Evolutionary conservation across 2,797 vertebrate genomes (phyloP), one percentile per base, ranked within the genome.

Genomic region (Dendrocincla fuliginosa): DNA sequence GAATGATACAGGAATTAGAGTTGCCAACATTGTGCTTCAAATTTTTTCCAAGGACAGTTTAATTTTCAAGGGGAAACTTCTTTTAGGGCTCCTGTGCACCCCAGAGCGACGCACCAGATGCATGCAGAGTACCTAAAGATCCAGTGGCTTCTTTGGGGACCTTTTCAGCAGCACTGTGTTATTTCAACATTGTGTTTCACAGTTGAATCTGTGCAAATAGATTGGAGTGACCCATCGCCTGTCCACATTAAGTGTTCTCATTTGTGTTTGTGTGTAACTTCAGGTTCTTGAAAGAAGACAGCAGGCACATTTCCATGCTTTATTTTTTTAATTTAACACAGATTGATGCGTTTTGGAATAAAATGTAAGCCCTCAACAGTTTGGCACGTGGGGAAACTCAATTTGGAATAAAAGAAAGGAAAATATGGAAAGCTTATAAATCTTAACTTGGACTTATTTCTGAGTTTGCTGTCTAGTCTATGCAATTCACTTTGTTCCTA

Each of bases 351-450:
- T 22, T 91, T 89, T 95, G 93, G 93, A 94, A 88, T 90, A 50
- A 90, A 95, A 88, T 94, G 97, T 96, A 95, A 98, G 98, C 97
- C 96, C 96, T 92, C 95, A 92, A 80, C 63, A 92, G 77, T 96
- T 97, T 97, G 98, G 96, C 93, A 85, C 33, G 11, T 75, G 77
- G 68, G 94, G 77, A 74, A 94, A 78, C 55, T 68, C 65, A 91
- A 5, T 96, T 96, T 97, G 96, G 91, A 96, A 97, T 95, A 97
- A 96, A 96, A 95, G 70, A 90, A 85, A 86, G 76, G 63, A 96
- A 95, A 97, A 95, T 95, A 96, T 61, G 67, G 92, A 95, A 96
- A 83, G 94, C 97, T 90, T 97, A 96, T 98, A 97, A 98, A 97
- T 98, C 77, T 90, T 35, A 74, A 78, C 81, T 97, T 97, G 97